phyloP scores from a whole-genome alignment of 2,888 invertebrate genomes.

The Parascotia fuliginaria region DNA sequence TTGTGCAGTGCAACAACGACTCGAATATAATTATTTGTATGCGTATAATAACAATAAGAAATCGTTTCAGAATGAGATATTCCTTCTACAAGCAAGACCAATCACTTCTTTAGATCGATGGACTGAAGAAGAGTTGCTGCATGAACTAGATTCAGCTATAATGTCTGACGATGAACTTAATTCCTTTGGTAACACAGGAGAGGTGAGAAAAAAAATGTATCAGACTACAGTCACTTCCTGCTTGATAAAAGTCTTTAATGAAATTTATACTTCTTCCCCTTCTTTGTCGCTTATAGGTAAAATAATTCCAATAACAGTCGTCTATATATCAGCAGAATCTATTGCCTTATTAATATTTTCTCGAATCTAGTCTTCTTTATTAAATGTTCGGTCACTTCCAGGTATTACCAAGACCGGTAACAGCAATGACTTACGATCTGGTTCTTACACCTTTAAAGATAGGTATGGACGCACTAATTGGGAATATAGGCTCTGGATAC shows the following conservation, averaged over 20 bases:
- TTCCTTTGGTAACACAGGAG: constrained; percentile 91
- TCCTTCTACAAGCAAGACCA: constrained; percentile 91
- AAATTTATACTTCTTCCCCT: too few relatives aligned
- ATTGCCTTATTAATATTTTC: too few relatives aligned
- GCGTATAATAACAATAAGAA: neutral
- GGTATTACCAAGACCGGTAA: constrained; percentile 87
- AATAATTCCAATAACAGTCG: too few relatives aligned
- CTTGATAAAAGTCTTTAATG: too few relatives aligned
- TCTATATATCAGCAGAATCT: too few relatives aligned
- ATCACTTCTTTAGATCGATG: constrained; percentile 90
- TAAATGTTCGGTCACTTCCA: too few relatives aligned
- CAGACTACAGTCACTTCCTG: too few relatives aligned
- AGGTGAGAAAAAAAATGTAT: constrained; percentile 67
- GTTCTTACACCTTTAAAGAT: constrained; percentile 48
- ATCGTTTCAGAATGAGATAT: constrained; percentile 81
- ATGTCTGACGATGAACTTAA: constrained; percentile 87
- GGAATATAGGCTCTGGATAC: constrained; percentile 45
- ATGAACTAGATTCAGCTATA: constrained; percentile 90
- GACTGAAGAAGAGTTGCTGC: constrained; percentile 91
- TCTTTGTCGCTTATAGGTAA: too few relatives aligned
- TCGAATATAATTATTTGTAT: too few relatives aligned
- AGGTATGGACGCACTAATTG: constrained; percentile 46
- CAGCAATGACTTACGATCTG: constrained; percentile 82
- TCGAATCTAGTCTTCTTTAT: too few relatives aligned
- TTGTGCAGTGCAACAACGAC: too few relatives aligned